phyloP scores from a whole-genome alignment of 2,888 invertebrate genomes.

The Andrena fulva region DNA sequence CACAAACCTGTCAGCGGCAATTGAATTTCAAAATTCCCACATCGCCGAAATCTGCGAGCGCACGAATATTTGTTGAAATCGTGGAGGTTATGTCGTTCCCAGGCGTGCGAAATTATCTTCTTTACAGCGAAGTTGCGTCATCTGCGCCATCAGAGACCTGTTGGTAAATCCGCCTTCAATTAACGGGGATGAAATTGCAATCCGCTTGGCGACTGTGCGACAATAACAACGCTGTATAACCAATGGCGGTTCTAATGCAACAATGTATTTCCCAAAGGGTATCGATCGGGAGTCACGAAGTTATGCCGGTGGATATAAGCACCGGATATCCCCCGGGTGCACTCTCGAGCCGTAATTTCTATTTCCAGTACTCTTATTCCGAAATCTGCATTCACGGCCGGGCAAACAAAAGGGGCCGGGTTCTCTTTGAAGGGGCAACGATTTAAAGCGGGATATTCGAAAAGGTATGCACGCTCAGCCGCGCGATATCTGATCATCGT shows the following conservation, averaged over 20 bases:
- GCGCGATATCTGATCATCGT: conserved; percentile 68
- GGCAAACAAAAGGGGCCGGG: conserved; percentile 35
- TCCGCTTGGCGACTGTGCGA: neutral
- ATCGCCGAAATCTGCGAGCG: conserved; percentile 35
- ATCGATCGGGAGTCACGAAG: conserved; percentile 11
- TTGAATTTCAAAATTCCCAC: conserved; percentile 52
- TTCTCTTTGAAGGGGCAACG: conserved; percentile 53
- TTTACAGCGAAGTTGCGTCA: neutral
- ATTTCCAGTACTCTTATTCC: conserved; percentile 34
- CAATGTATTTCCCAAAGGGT: neutral
- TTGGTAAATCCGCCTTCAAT: no score
- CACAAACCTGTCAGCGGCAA: conserved; percentile 53
- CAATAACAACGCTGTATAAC: neutral
- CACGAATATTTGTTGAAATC: conserved; percentile 9
- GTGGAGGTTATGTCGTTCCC: neutral
- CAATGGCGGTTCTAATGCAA: neutral
- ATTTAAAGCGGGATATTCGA: conserved; percentile 60
- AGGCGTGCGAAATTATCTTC: neutral
- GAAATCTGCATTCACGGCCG: conserved; percentile 16
- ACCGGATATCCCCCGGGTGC: conserved; percentile 1
- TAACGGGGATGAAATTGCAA: no score
- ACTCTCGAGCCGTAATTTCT: conserved; percentile 34
- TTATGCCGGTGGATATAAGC: neutral
- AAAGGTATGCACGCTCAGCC: conserved; percentile 56
- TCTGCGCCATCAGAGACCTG: no score